Base-by-base conservation (phyloP, 2,888 invertebrate genomes). In the Tenthredo mesomela region DNA sequence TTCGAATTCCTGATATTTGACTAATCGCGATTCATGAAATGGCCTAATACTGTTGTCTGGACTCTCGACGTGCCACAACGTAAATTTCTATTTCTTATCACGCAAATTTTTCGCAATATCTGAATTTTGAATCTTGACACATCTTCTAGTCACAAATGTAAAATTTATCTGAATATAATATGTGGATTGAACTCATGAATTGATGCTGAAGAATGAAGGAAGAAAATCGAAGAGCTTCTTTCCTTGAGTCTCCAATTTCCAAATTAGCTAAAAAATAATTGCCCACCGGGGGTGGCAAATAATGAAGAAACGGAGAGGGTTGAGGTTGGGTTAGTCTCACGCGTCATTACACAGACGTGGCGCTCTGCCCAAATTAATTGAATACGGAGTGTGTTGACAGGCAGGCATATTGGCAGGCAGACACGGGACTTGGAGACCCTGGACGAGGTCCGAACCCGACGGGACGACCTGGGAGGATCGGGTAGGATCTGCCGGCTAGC, bases 321-420 rank as follows among this genome's bases (percentile, higher is more conserved):
- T 80, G 40, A 77, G 78, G 54, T 80, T 40, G 84, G 80, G 65
- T 89, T 91, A 89, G 91, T 90, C 92, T 92, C 91, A 90, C 91
- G 90, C 91, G 89, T 92, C 92, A 92, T 92, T 92, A 92, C 90
- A 90, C 90, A 88, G 89, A 83, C 90, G 89, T 87, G 89, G 88
- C 89, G 89, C 89, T 89, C 90, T 91, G 89, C 88, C 88, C 89
- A 88, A 90, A 89, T 91, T 93, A 93, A 93, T 93, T 92, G 92
- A 93, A 93, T 92, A 91, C 91, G 92, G 92, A 92, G 92, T 93
- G 93, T 93, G 93, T 92, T 93, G 93, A 93, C 93, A 93, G 92
- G 90, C 89, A 89, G 91, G 91, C 90, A 91, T 93, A 92, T 93
- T 92, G 93, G 92, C 92, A 92, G 92, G 91, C 90, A 87, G 88